phyloP scores from a whole-genome alignment of 1,140 invertebrate species.

The Penaeus chinensis region DNA sequence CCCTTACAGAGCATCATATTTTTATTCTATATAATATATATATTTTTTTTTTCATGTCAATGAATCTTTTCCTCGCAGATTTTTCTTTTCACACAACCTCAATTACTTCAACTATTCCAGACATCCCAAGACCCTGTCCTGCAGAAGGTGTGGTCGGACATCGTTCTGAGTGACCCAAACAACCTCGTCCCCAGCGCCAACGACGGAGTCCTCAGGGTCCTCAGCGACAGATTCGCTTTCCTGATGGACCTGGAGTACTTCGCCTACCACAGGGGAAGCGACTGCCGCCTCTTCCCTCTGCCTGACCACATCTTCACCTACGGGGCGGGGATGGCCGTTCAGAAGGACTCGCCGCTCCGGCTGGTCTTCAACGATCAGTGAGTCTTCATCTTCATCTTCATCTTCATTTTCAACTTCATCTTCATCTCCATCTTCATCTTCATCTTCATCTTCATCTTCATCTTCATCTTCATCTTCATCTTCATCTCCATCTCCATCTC shows the following conservation, averaged over 20 bases:
- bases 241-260: constrained; percentile 23
- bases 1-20: too few species aligned
- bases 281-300: constrained; percentile 9
- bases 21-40: too few species aligned
- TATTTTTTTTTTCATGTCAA: too few species aligned
- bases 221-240: constrained; percentile 16
- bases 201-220: constrained; percentile 8
- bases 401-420: too few species aligned
- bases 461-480: too few species aligned
- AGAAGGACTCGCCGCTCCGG: constrained; percentile 4
- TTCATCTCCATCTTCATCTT: too few species aligned
- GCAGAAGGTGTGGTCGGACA: constrained; percentile 24
- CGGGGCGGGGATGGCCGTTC: constrained; percentile 25
- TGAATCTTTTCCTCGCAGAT: not conserved
- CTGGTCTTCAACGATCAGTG: constrained; percentile 11
- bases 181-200: constrained; percentile 17
- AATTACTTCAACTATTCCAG: not conserved
- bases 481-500: too few species aligned
- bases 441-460: too few species aligned
- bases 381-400: not conserved
- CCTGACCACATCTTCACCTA: constrained; percentile 1
- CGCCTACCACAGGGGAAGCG: not conserved
- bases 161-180: not conserved
- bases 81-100: too few species aligned
- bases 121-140: constrained; percentile 35